Evolutionary conservation across 2,113 vertebrate species (phyloP).

Genomic region (Geococcyx californianus): DNA sequence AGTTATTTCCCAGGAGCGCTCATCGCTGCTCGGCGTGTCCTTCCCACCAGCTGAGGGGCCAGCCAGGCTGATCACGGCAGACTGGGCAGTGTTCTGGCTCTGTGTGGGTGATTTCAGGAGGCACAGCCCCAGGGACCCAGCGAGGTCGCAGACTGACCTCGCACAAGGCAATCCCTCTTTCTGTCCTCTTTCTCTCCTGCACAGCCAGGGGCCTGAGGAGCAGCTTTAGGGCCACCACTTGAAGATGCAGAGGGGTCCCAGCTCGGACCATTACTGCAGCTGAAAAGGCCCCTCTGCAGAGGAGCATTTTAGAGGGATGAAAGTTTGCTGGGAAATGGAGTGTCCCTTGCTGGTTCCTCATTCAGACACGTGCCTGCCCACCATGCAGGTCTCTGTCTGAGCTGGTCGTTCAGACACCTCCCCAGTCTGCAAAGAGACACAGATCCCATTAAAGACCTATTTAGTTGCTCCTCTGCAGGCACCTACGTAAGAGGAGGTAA

Average conservation of each 20-base stretch:
- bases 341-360: not conserved
- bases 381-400: not conserved
- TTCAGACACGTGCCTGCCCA: not conserved
- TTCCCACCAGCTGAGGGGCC: not conserved
- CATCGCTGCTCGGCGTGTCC: fast-evolving
- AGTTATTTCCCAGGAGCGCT: not conserved
- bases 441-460: not conserved
- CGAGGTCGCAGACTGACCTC: fast-evolving
- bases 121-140: fast-evolving
- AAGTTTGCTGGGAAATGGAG: not conserved
- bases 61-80: not conserved
- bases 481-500: not conserved
- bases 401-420: not conserved
- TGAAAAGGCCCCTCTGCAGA: not conserved
- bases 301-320: not conserved
- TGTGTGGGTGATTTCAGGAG: fast-evolving
- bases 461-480: not conserved
- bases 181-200: not conserved
- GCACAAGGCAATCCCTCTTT: not conserved
- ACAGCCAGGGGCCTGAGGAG: not conserved
- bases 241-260: not conserved
- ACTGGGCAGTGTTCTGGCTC: not conserved
- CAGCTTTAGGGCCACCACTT: not conserved
- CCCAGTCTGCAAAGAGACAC: not conserved
- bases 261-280: not conserved